Evolutionary conservation across 2,797 vertebrate genomes (phyloP).

Genomic region (Sylvilagus floridanus): DNA sequence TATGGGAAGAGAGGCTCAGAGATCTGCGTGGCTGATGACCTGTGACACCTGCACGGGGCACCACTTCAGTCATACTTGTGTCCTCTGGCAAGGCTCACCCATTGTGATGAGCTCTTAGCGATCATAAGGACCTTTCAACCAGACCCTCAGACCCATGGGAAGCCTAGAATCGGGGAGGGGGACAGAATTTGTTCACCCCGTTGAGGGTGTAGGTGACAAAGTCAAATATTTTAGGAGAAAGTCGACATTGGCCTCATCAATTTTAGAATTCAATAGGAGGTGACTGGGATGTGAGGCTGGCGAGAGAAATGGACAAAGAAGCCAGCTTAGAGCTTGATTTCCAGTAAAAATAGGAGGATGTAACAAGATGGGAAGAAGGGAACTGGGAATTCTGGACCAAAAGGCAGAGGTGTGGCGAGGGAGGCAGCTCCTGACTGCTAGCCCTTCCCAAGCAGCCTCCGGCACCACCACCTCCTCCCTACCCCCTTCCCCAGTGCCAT

Average conservation of each 20-base stretch:
- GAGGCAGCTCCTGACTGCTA: not conserved
- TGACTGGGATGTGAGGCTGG: not conserved
- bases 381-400: conserved; percentile 6
- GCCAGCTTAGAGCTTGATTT: conserved; percentile 22
- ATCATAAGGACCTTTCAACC: conserved; percentile 15
- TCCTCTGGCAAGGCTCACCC: not conserved
- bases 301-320: conserved; percentile 5
- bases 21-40: not conserved
- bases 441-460: not conserved
- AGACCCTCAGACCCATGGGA: not conserved
- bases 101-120: not conserved
- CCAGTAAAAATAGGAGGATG: not conserved
- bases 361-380: conserved; percentile 9
- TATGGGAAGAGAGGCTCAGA: conserved; percentile 6
- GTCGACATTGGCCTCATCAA: not conserved
- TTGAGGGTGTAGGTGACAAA: not conserved
- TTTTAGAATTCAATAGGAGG: not conserved
- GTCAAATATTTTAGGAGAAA: conserved; percentile 36
- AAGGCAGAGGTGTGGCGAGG: not conserved
- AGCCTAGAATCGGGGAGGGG: not conserved
- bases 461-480: too few species aligned
- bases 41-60: not conserved
- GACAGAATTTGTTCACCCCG: not conserved
- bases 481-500: too few species aligned
- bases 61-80: not conserved